Percentiles rank a stretch among this genome's conserved stretches.
Conservation (phyloP, 2,797 vertebrate genomes). For the Macropodus opercularis region DNA sequence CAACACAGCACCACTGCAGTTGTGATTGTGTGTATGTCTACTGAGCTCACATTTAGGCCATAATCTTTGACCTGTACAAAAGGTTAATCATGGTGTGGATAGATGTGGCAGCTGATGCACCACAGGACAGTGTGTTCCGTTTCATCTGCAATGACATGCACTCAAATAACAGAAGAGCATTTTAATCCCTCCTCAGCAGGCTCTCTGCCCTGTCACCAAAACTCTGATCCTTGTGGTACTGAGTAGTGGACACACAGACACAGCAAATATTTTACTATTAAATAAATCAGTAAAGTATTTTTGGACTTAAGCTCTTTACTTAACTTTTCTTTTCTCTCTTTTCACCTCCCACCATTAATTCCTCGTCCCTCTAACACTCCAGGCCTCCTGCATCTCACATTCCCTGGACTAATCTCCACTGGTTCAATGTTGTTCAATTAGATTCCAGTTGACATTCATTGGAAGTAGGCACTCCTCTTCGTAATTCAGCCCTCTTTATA, state of each 20-base stretch:
- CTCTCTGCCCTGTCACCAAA: constrained; percentile 36
- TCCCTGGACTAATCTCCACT: constrained; percentile 83
- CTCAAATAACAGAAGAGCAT: constrained; percentile 67
- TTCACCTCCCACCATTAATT: constrained; percentile 40
- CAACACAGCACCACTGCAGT: not conserved
- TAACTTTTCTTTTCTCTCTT: constrained; percentile 40
- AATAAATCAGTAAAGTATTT: too few species aligned
- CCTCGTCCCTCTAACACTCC: constrained; percentile 27
- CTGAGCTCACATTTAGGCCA: constrained; percentile 40
- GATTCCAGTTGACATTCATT: constrained; percentile 88
- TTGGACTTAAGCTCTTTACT: too few species aligned
- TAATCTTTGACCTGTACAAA: constrained; percentile 61
- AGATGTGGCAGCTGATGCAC: constrained; percentile 39
- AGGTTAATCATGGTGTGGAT: constrained; percentile 65
- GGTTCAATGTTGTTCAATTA: constrained; percentile 87
- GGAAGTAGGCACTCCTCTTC: constrained; percentile 81
- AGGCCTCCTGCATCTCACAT: constrained; percentile 58
- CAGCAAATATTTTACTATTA: too few species aligned
- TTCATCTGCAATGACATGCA: constrained; percentile 34
- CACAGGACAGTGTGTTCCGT: constrained; percentile 50
- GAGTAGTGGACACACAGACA: constrained; percentile 29
- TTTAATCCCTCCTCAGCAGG: constrained; percentile 64
- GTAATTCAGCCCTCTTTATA: constrained; percentile 89
- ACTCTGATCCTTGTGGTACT: constrained; percentile 43
- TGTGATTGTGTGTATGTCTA: constrained; percentile 15